Conservation (phyloP, 2,888 invertebrate genomes). For the Nezara viridula region DNA sequence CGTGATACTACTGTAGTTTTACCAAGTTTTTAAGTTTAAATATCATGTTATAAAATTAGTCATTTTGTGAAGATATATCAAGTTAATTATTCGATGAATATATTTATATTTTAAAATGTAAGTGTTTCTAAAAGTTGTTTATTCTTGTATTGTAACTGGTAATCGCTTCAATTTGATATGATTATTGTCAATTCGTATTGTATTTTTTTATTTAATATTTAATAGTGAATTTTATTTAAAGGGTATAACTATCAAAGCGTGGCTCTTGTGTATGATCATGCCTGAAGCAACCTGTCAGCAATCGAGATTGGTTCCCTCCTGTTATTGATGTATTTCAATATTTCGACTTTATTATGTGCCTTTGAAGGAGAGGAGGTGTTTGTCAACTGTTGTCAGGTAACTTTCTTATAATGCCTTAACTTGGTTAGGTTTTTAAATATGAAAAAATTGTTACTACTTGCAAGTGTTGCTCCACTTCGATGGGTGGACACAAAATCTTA, state of each 20-base stretch:
- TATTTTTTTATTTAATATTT: neutral
- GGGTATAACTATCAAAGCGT: neutral
- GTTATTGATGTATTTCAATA: neutral
- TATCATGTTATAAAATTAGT: too few species aligned
- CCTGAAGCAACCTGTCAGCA: neutral
- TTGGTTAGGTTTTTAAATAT: neutral
- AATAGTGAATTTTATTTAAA: neutral
- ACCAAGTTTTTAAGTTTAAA: too few species aligned
- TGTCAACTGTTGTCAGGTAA: slow-evolving; percentile 47
- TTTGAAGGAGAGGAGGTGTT: neutral
- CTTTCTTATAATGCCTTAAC: neutral
- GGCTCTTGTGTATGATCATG: neutral
- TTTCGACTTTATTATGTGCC: slow-evolving; percentile 1
- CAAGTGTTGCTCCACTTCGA: too few species aligned
- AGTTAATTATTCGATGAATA: too few species aligned
- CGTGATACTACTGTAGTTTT: too few species aligned
- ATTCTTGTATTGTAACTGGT: neutral
- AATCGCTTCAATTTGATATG: neutral
- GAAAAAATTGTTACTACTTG: too few species aligned
- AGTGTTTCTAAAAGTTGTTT: too few species aligned
- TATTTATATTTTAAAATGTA: too few species aligned
- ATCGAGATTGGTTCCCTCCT: neutral
- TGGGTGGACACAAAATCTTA: too few species aligned
- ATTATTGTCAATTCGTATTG: neutral
- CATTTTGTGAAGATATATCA: too few species aligned